Percentiles rank a stretch among this genome's conserved stretches.
phyloP scores from a whole-genome alignment of 2,113 vertebrate species.

The Anoura caudifer region DNA sequence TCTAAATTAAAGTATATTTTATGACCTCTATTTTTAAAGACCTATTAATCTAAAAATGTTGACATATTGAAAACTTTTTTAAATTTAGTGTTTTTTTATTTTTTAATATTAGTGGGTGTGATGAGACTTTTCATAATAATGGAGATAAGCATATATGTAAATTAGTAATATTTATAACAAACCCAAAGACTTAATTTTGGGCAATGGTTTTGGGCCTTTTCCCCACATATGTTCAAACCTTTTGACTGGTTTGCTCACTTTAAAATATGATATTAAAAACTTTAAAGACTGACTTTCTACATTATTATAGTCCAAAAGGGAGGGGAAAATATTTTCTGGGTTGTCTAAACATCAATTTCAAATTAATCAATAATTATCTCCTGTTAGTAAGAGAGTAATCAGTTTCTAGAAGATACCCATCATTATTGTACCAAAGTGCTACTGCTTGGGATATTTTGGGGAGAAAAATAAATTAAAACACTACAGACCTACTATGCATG shows the following conservation, averaged over 20 bases:
- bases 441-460: neutral
- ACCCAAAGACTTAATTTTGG: neutral
- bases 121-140: neutral
- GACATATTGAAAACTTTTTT: neutral
- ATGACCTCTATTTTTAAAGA: neutral
- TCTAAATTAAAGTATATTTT: neutral
- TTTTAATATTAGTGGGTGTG: neutral
- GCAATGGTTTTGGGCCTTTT: neutral
- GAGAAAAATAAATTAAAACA: neutral
- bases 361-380: neutral
- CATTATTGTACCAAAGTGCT: neutral
- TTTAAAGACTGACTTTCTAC: neutral
- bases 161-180: neutral
- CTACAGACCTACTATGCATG: neutral
- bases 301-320: neutral
- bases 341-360: neutral
- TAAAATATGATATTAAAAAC: neutral
- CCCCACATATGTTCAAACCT: neutral
- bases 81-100: neutral
- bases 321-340: neutral
- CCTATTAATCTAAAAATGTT: constrained; percentile 7
- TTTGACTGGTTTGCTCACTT: neutral
- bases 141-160: neutral
- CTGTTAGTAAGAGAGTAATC: neutral
- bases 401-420: neutral